These are phyloP conservation scores for Synergus gifuensis DNA, from an alignment of 2,888 invertebrate genomes.

Conservation along the genomic window DNA sequence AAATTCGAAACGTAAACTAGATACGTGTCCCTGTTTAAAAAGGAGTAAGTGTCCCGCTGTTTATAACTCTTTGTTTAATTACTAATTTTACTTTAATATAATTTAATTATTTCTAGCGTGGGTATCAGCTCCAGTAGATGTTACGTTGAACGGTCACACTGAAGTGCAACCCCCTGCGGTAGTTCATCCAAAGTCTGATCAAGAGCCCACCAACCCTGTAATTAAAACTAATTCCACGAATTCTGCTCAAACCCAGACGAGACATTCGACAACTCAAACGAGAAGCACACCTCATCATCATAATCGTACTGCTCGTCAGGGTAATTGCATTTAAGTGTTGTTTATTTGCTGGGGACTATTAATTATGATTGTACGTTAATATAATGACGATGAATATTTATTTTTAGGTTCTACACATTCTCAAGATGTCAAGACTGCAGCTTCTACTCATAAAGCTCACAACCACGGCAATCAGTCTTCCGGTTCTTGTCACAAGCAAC, in stretches of 20 bases:
- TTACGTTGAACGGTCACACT: constrained; percentile 53
- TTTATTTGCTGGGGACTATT: background rate
- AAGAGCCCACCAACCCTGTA: constrained; percentile 54
- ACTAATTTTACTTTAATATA: constrained; percentile 22
- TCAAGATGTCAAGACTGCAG: constrained; percentile 66
- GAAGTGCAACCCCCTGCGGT: constrained; percentile 55
- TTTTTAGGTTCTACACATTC: constrained; percentile 67
- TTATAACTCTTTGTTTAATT: background rate
- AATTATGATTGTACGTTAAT: constrained; percentile 19
- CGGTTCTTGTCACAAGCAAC: constrained; percentile 72
- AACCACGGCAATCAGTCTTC: constrained; percentile 68
- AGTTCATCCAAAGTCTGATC: constrained; percentile 50
- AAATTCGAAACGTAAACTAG: constrained; percentile 66
- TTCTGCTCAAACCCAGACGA: constrained; percentile 69
- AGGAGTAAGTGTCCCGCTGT: constrained; percentile 56
- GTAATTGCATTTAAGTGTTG: constrained; percentile 51
- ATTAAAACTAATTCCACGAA: constrained; percentile 60
- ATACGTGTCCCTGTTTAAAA: constrained; percentile 67
- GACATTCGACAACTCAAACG: constrained; percentile 75
- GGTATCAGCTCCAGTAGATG: background rate
- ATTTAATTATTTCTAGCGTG: constrained; percentile 9
- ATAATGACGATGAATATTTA: background rate
- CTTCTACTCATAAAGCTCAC: constrained; percentile 65
- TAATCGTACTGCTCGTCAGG: constrained; percentile 63
- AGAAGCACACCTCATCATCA: constrained; percentile 67